Percentiles rank a stretch among this genome's conserved stretches.
Conservation (phyloP, 37 sponge, comb jelly and placozoan species). For the Halichondria panicea region DNA sequence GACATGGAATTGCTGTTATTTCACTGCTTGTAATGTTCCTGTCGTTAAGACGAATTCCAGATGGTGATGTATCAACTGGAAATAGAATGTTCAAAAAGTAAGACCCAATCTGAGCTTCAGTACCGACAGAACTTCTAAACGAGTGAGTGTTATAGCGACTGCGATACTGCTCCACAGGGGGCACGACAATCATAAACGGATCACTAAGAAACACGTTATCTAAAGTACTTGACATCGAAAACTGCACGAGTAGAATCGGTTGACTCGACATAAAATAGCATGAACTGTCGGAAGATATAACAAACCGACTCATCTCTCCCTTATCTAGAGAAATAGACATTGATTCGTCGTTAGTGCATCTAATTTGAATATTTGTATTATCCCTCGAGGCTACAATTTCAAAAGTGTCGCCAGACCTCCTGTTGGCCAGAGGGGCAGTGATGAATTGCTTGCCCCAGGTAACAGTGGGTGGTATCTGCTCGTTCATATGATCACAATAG, state of each 20-base stretch:
- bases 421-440: constrained; percentile 1
- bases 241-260: constrained; percentile 48
- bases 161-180: constrained; percentile 56
- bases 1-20: no score
- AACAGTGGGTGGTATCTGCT: constrained; percentile 52
- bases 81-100: constrained; percentile 38
- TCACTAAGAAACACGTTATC: constrained; percentile 34
- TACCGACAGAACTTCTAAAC: neutral
- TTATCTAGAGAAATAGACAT: neutral
- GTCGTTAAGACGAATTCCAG: constrained; percentile 13
- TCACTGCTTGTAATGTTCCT: neutral
- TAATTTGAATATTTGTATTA: constrained; percentile 13
- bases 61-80: neutral
- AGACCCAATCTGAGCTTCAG: neutral
- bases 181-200: constrained; percentile 57
- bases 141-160: constrained; percentile 6
- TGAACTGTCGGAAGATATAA: neutral
- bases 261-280: constrained; percentile 24
- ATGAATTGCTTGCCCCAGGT: constrained; percentile 52
- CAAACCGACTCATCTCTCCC: constrained; percentile 7
- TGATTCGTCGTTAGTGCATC: neutral
- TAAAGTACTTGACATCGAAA: constrained; percentile 19
- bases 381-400: constrained; percentile 30
- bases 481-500: constrained; percentile 45
- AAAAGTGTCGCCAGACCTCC: constrained; percentile 12